Percentiles rank a stretch among this genome's conserved stretches.
Evolutionary conservation across 2,113 vertebrate species (phyloP).

Genomic region (Ailurus styani): DNA sequence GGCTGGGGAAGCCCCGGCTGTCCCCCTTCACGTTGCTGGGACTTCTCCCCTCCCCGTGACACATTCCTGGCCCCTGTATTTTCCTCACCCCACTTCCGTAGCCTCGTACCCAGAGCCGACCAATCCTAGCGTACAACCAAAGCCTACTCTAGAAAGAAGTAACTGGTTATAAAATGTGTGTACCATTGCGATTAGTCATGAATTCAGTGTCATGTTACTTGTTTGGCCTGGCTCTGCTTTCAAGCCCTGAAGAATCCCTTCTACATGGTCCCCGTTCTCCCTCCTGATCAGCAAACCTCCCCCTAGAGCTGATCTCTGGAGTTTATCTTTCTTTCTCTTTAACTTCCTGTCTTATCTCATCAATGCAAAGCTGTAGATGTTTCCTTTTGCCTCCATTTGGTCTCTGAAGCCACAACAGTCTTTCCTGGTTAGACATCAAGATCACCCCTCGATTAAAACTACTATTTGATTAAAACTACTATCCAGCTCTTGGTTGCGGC

Average conservation of each 20-base stretch:
- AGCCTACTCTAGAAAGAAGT: not conserved
- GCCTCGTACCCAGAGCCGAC: not conserved
- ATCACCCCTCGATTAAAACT: not conserved
- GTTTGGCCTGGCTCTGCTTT: not conserved
- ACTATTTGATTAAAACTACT: not conserved
- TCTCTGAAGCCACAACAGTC: not conserved
- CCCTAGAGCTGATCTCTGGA: not conserved
- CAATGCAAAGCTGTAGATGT: not conserved
- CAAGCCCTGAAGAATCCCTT: not conserved
- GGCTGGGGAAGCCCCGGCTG: not conserved
- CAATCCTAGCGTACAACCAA: not conserved
- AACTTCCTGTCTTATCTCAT: not conserved
- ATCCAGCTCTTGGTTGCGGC: not conserved
- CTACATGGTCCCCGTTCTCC: not conserved
- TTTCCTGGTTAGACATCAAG: not conserved
- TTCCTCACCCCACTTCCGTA: too few relatives aligned
- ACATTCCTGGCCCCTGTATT: not conserved
- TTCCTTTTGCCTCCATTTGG: not conserved
- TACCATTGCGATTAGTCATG: not conserved
- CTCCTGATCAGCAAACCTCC: not conserved
- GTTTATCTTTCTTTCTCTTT: not conserved
- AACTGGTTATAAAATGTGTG: not conserved
- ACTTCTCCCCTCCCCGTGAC: not conserved
- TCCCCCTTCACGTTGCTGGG: not conserved
- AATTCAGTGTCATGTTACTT: not conserved